Conservation (phyloP, 2,797 vertebrate genomes). For the Hippopotamyrus pictus region DNA sequence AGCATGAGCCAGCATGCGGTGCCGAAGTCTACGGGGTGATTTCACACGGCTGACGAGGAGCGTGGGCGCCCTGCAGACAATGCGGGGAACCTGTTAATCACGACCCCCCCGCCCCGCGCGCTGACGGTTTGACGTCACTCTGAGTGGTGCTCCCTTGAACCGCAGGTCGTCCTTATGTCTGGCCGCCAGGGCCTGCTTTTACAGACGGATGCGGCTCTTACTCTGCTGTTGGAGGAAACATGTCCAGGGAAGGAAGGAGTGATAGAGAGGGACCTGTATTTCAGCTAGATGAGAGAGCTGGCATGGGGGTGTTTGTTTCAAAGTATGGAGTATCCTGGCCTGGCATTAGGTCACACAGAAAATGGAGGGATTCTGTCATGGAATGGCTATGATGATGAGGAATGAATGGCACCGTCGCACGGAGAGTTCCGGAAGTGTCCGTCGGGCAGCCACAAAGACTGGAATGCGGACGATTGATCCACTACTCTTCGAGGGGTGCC, state of each 20-base stretch:
- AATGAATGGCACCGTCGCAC: neutral
- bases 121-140: neutral
- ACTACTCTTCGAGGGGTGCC: neutral
- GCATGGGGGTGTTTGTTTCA: neutral
- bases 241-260: neutral
- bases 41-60: neutral
- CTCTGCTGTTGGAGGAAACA: slow-evolving; percentile 32
- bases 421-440: neutral
- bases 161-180: slow-evolving; percentile 27
- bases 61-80: neutral
- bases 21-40: neutral
- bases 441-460: slow-evolving; percentile 3
- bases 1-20: neutral
- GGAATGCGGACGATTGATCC: slow-evolving; percentile 21
- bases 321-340: slow-evolving; percentile 5
- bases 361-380: slow-evolving; percentile 30
- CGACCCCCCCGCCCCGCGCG: neutral
- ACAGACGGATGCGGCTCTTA: slow-evolving; percentile 27
- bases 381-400: slow-evolving; percentile 28
- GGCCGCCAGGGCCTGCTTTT: neutral
- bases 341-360: slow-evolving; percentile 39
- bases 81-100: slow-evolving; percentile 4
- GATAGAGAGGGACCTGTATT: neutral
- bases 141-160: slow-evolving; percentile 5
- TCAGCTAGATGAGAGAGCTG: neutral